Evolutionary conservation across 2,797 vertebrate species (phyloP).

Genomic region (Poecile montanus): DNA sequence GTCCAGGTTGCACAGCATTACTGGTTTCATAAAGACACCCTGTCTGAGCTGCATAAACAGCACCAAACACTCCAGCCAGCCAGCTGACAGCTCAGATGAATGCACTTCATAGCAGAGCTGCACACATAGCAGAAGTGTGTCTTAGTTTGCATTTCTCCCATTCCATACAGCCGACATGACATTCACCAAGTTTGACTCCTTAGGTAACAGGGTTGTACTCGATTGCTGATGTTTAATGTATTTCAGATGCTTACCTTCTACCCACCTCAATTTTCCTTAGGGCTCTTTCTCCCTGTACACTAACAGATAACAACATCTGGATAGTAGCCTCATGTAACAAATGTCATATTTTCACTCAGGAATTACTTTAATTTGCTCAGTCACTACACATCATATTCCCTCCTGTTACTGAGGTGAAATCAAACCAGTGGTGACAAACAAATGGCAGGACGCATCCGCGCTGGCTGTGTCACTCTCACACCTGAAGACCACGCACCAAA

Average conservation of each 20-base stretch:
- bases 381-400: not conserved
- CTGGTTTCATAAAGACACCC: conserved; percentile 44
- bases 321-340: not conserved
- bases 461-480: not conserved
- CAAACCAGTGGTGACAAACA: not conserved
- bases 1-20: not conserved
- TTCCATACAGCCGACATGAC: conserved; percentile 73
- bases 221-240: conserved; percentile 43
- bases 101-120: conserved; percentile 23
- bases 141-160: conserved; percentile 69
- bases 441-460: rapidly evolving
- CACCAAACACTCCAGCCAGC: conserved; percentile 54
- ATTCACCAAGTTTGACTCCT: conserved; percentile 62
- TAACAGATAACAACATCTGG: conserved; percentile 1
- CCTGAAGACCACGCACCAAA: not conserved
- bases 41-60: conserved; percentile 61
- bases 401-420: not conserved
- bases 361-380: not conserved
- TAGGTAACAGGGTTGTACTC: conserved; percentile 33
- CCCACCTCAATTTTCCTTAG: conserved; percentile 31
- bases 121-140: conserved; percentile 70
- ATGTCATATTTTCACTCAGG: not conserved
- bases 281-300: conserved; percentile 38
- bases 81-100: conserved; percentile 74
- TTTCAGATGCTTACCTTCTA: conserved; percentile 27